Percentiles rank a stretch among this genome's conserved stretches.
Evolutionary conservation across 2,888 invertebrate genomes (phyloP).

Genomic region (Coelopa pilipes): DNA sequence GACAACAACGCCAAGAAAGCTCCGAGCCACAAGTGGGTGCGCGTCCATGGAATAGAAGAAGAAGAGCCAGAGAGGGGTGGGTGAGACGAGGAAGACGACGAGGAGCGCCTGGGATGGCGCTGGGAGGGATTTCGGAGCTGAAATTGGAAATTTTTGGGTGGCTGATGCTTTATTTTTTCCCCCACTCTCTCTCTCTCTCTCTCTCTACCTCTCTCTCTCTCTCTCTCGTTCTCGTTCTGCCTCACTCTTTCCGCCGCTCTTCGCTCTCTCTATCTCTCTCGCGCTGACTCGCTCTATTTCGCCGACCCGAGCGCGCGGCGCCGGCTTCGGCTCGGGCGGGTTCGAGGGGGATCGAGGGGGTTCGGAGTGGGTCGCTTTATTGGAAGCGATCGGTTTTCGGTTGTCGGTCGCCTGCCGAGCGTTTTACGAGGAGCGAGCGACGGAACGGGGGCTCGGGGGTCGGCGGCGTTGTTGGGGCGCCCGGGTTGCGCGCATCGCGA

Average conservation of each 20-base stretch:
- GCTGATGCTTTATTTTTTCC: slow-evolving; percentile 25
- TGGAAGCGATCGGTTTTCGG: slow-evolving; percentile 42
- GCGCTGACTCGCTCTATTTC: neutral
- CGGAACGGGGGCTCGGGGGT: no score
- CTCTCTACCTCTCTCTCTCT: slow-evolving; percentile 10
- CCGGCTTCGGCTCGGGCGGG: neutral
- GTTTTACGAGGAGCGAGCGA: no score
- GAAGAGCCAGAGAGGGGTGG: no score
- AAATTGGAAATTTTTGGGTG: slow-evolving; percentile 62
- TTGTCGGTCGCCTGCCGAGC: slow-evolving; percentile 6
- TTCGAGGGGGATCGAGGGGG: slow-evolving; percentile 3
- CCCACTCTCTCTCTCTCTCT: neutral
- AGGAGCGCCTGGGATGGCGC: slow-evolving; percentile 1
- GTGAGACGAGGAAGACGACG: no score
- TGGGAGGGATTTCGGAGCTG: slow-evolving; percentile 41
- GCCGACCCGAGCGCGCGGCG: slow-evolving; percentile 4
- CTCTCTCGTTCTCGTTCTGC: slow-evolving; percentile 11
- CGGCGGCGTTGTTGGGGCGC: no score
- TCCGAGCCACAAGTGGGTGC: slow-evolving; percentile 57
- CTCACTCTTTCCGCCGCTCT: neutral
- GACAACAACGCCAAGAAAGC: slow-evolving; percentile 46
- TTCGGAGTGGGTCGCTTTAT: slow-evolving; percentile 8
- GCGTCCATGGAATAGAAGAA: neutral
- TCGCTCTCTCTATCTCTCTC: slow-evolving; percentile 22
- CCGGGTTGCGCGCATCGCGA: neutral